These are phyloP conservation scores for Trachemys scripta DNA, from an alignment of 2,113 vertebrate species.

Conservation along the genomic window DNA sequence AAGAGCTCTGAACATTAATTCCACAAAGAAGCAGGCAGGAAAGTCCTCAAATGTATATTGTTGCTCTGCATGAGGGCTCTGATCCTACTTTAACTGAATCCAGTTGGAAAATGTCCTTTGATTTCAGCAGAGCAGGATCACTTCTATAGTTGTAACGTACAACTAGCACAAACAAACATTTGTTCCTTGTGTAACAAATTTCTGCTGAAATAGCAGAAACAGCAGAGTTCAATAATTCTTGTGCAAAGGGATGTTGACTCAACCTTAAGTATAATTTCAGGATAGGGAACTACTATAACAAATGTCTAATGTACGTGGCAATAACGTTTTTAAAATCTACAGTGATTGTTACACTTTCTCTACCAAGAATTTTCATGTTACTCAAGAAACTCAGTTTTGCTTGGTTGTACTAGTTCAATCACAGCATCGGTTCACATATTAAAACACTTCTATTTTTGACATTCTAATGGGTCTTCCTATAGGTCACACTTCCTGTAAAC, in stretches of 20 bases:
- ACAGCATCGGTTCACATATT: background rate
- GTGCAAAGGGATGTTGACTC: conserved; percentile 4
- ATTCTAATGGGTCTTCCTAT: background rate
- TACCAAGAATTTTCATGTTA: background rate
- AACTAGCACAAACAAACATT: conserved; percentile 37
- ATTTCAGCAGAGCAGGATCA: conserved; percentile 11
- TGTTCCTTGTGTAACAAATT: conserved; percentile 32
- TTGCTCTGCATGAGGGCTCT: conserved; percentile 29
- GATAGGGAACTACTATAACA: background rate
- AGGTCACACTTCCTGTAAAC: conserved; percentile 50
- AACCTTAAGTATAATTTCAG: background rate
- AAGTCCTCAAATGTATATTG: background rate
- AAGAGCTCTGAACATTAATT: conserved; percentile 8
- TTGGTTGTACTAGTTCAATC: conserved; percentile 23
- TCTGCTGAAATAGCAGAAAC: background rate
- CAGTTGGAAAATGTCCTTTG: conserved; percentile 8
- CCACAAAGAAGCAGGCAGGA: conserved; percentile 31
- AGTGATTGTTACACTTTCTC: background rate
- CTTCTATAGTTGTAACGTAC: background rate
- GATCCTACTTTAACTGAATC: conserved; percentile 16
- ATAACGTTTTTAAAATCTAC: background rate
- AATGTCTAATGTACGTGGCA: background rate
- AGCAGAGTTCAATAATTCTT: conserved; percentile 24
- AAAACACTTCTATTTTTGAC: background rate
- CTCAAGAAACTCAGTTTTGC: background rate